Percentiles rank a stretch among this genome's conserved stretches.
Evolutionary conservation across 2,797 vertebrate species (phyloP).

Genomic region (Pipistrellus nathusii): DNA sequence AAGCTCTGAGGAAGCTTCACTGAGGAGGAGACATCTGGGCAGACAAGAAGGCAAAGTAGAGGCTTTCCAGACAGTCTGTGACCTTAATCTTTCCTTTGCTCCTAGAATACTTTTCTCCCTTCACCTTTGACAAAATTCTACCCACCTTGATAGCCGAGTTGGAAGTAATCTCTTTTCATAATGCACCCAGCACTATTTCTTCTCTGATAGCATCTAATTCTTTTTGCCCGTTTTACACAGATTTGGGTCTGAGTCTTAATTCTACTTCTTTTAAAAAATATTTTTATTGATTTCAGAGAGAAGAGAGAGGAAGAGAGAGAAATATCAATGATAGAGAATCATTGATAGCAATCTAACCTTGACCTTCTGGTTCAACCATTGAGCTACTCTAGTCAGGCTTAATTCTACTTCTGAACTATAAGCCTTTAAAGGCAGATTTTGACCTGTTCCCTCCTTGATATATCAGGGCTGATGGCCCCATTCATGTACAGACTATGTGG

Average conservation of each 20-base stretch:
- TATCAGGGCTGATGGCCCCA: too few species aligned
- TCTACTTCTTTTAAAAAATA: neutral
- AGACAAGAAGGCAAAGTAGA: neutral
- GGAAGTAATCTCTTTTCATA: conserved; percentile 34
- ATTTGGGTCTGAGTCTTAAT: conserved; percentile 6
- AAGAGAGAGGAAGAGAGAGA: too few species aligned
- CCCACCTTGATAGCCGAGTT: neutral
- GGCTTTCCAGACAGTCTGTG: neutral
- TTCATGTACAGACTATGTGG: neutral
- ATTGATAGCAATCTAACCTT: too few species aligned
- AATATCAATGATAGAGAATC: too few species aligned
- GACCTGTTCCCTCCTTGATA: neutral
- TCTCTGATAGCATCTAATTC: conserved; percentile 28
- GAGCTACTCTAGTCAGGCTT: neutral
- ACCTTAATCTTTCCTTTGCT: conserved; percentile 32
- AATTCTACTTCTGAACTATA: neutral
- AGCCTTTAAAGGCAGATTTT: neutral
- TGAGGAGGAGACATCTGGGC: neutral
- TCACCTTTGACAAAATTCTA: neutral
- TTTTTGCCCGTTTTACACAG: conserved; percentile 25
- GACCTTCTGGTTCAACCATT: too few species aligned
- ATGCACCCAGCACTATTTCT: neutral
- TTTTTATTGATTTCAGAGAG: too few species aligned
- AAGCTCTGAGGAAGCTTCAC: neutral
- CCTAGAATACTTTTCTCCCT: neutral